phyloP scores from a whole-genome alignment of 2,113 vertebrate genomes.

The Cinclus mexicanus region DNA sequence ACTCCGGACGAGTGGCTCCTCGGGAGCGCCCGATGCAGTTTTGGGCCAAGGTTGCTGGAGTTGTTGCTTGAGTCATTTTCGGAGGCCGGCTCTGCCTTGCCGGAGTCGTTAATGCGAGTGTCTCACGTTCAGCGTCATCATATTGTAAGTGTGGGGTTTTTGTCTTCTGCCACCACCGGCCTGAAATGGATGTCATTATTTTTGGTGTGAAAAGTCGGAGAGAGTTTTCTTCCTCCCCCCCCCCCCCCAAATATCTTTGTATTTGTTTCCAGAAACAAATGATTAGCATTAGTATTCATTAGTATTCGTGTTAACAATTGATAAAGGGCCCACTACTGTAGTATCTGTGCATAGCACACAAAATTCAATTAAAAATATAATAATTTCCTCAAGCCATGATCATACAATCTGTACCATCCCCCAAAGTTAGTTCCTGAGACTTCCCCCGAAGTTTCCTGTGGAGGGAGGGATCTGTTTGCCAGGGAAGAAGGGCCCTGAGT shows the following conservation, averaged over 20 bases:
- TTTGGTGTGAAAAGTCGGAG: conserved; percentile 21
- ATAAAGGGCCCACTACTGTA: conserved; percentile 59
- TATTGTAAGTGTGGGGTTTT: neutral
- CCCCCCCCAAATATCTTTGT: conserved; percentile 19
- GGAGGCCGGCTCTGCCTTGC: neutral
- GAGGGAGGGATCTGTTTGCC: neutral
- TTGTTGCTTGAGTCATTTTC: neutral
- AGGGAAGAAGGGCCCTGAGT: neutral
- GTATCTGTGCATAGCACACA: conserved; percentile 44
- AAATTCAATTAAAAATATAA: conserved; percentile 70
- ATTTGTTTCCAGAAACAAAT: conserved; percentile 69
- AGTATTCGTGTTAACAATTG: conserved; percentile 63
- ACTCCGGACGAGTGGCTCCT: neutral
- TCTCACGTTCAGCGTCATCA: neutral
- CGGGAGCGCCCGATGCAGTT: neutral
- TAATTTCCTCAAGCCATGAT: conserved; percentile 63
- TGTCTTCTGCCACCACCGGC: neutral
- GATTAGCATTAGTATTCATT: conserved; percentile 69
- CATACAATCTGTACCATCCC: conserved; percentile 28
- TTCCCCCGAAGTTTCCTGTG: neutral
- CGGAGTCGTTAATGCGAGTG: accelerated
- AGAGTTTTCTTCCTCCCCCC: neutral
- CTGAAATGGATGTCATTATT: neutral
- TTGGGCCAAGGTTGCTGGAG: neutral
- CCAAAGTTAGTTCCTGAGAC: neutral